Percentiles rank a stretch among this genome's conserved stretches.
These are phyloP conservation scores for Pedetes capensis DNA, from an alignment of 2,113 vertebrate species.

Conservation along the genomic window DNA sequence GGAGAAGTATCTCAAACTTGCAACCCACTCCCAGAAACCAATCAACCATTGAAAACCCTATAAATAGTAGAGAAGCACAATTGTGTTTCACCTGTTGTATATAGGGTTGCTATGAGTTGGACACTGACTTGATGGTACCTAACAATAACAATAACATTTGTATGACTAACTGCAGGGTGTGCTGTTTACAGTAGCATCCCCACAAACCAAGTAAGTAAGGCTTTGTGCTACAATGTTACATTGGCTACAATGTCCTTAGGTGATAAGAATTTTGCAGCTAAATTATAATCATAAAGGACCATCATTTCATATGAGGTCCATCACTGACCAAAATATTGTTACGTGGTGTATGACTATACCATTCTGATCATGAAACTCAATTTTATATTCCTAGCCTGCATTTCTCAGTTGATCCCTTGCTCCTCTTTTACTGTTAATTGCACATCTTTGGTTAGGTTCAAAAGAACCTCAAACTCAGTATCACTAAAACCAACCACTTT, in stretches of 20 bases:
- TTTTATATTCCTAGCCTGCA: not conserved
- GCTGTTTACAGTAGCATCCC: not conserved
- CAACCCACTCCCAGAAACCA: too few species aligned
- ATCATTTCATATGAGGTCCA: too few species aligned
- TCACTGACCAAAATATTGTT: not conserved
- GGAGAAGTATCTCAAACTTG: not conserved
- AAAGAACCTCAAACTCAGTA: not conserved
- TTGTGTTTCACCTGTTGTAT: too few species aligned
- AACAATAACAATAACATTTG: too few species aligned
- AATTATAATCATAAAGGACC: not conserved
- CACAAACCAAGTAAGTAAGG: not conserved
- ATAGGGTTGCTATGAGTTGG: too few species aligned
- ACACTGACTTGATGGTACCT: too few species aligned
- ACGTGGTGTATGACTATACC: not conserved
- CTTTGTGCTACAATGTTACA: not conserved
- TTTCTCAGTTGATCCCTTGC: not conserved
- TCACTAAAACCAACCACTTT: not conserved
- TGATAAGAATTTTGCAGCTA: not conserved
- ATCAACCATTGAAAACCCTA: too few species aligned
- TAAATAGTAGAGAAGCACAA: too few species aligned
- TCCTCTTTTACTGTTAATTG: not conserved
- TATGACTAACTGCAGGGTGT: not conserved
- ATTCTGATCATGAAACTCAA: not conserved
- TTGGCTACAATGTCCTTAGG: not conserved
- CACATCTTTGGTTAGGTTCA: not conserved